Evolutionary conservation across 2,888 invertebrate species (phyloP), one percentile per base, ranked within the genome.

Genomic region (Ectemnius continuus): DNA sequence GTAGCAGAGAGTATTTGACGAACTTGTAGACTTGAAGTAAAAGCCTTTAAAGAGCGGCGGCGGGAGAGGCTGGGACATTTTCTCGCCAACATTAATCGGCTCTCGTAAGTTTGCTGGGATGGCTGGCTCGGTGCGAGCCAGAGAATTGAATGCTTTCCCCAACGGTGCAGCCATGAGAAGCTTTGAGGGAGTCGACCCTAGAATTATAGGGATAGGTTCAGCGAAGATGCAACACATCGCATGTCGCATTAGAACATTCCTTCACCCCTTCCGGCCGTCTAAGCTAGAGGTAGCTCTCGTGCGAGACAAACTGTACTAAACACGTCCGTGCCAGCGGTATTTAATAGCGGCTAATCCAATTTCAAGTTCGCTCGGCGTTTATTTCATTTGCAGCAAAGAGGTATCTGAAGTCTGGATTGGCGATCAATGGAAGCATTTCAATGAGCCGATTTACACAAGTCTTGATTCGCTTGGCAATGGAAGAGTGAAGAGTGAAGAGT

Each of bases 61-160:
- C 1, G 1, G 52, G 8, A 16, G 16, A 1, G 16, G n/a, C 16
- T 6, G n/a, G 13, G 2, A 52, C n/a, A 52, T 16, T 52, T 18
- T 28, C 26, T 57, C 36, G 36, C 57, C 28, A 45, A 11, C 28
- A 63, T 63, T 56, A 57, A 57, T 45, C 56, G 36, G 18, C 61
- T 61, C 26, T 60, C 45, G 16, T 45, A 18, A 18, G 46, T 16
- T 61, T 13, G n/a, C 45, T n/a, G 13, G 46, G 47, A 61, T 23
- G 45, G 46, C 11, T 5, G n/a, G n/a, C n/a, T 0, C n/a, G 14
- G 2, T 2, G 11, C 26, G 36, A 28, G 60, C 52, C 8, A 11
- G 36, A 36, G 52, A 52, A 52, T 16, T 14, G 52, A 14, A 16
- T 52, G 52, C 14, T 14, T 4, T 13, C 16, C n/a, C 5, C n/a